phyloP scores from a whole-genome alignment of 2,888 invertebrate genomes.

The Dryococelus australis region DNA sequence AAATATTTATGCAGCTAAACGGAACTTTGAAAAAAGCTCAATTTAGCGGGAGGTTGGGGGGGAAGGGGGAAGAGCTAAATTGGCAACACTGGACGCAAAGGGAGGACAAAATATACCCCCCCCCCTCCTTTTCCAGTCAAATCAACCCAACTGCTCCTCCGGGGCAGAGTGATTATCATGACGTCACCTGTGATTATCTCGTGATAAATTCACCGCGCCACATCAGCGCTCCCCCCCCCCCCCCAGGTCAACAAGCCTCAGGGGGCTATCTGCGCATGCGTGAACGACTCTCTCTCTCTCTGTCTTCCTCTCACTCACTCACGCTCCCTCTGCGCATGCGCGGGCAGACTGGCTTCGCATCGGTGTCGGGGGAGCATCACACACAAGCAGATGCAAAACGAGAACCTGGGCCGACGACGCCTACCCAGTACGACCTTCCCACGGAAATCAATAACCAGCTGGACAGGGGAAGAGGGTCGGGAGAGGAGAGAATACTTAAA shows the following conservation, averaged over 20 bases:
- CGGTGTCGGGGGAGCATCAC: too few relatives aligned
- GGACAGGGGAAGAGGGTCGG: neutral
- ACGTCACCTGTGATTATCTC: conserved; percentile 44
- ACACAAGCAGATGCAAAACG: neutral
- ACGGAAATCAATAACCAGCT: conserved; percentile 7
- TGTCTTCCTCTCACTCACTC: neutral
- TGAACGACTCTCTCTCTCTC: neutral
- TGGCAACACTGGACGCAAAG: neutral
- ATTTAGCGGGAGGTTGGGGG: too few relatives aligned
- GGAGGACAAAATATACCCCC: neutral
- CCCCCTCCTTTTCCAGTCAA: neutral
- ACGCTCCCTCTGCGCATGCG: too few relatives aligned
- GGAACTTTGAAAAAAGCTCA: too few relatives aligned
- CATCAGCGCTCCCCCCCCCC: neutral
- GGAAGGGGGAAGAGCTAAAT: too few relatives aligned
- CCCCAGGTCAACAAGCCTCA: neutral
- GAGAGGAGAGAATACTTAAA: neutral
- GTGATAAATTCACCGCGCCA: conserved; percentile 39
- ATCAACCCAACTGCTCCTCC: too few relatives aligned
- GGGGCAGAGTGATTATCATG: conserved; percentile 37
- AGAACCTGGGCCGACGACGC: neutral
- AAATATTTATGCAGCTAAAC: too few relatives aligned
- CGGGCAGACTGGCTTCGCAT: too few relatives aligned
- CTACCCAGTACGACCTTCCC: neutral
- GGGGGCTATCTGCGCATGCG: neutral